Base-by-base conservation (phyloP, 2,888 invertebrate genomes). In the Lycophotia porphyrea region DNA sequence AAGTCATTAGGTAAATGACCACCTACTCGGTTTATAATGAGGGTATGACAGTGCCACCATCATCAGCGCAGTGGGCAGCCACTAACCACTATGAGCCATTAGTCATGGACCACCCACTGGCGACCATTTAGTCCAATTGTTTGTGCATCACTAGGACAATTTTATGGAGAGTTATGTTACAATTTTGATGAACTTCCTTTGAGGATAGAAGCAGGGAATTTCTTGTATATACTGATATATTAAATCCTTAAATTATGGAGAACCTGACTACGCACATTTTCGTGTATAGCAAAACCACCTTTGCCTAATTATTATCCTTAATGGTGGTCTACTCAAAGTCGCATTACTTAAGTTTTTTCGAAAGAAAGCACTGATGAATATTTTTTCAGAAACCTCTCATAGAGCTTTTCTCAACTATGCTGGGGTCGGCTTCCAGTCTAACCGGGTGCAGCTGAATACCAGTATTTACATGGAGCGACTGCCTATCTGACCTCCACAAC, bases 121-220 rank as follows among this genome's bases (percentile, higher is more conserved):
- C 24, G 77, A 76, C 85, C 85, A 88, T 90, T 90, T 89, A 85
- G 84, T 83, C 72, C 85, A 91, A 91, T 92, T 86, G 81, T 74
- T 61, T 75, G 73, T 91, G 91, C 85, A 90, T 89, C 90, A 89
- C 77, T 69, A 65, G 69, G 78, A 80, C 82, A 82, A 88, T 86
- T 87, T 82, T 76, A 72, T 81, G 60, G 61, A 74, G 79, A 71
- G 42, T 82, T 63, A 39, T 24, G 72, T 84, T 84, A 76, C 74
- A 4, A 44, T 44, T 71, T 72, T 71, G 44, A 77, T 70, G 34
- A 61, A 42, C 24, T 31, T 77, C 44, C 13, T 31, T 31, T 64
- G n/a, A 64, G 31, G 39, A 55, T 7, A 44, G 61, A 42, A 61
- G 31, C 21, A 52, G 63, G 5, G 15, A 34, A 66, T 68, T 68